Base-by-base conservation (phyloP, 2,113 vertebrate genomes). In the Chlorocebus sabaeus region DNA sequence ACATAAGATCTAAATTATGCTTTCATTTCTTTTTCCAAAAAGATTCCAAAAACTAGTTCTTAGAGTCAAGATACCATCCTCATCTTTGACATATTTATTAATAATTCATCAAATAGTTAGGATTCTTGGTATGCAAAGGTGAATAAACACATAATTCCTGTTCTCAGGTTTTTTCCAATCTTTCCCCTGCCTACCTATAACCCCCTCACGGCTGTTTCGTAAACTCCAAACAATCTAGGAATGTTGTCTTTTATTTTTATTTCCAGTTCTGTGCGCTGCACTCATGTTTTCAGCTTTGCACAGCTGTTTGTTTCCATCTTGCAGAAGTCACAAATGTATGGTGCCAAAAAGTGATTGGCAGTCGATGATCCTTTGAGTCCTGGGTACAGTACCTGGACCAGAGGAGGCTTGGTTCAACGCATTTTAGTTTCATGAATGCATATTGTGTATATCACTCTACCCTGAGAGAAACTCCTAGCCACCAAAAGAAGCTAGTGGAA, bases 311-410 rank as follows among this genome's bases (percentile, higher is more conserved):
- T 55, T 82, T 92, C 79, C 57, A 30, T 93, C 55, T 91, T 57
- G 55, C 18, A 38, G 57, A 81, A 91, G 13, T 27, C 30, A 18
- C 59, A 96, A 94, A 92, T 22, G 22, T 85, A 55, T 76, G 61
- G n/a, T 87, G 75, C 81, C 76, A 97, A 95, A 93, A 75, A 88
- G 12, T 89, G 82, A 86, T 20, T 96, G 89, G 64, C 68, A 96
- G 61, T 83, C 16, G 45, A 25, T 64, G 38, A 90, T 48, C 35
- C 59, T 85, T 84, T 22, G 45, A 73, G 55, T 81, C 70, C 67
- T 94, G 23, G 61, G 25, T 43, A 52, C 1, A 76, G 50, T 30
- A 38, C 48, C 6, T 86, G 38, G 86, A 18, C 80, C 50, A 55
- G n/a, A 59, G n/a, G 48, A 93, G 22, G 50, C 20, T 61, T 68